These are phyloP conservation scores for Chorisops tibialis DNA, from an alignment of 2,888 invertebrate genomes.

Conservation along the genomic window DNA sequence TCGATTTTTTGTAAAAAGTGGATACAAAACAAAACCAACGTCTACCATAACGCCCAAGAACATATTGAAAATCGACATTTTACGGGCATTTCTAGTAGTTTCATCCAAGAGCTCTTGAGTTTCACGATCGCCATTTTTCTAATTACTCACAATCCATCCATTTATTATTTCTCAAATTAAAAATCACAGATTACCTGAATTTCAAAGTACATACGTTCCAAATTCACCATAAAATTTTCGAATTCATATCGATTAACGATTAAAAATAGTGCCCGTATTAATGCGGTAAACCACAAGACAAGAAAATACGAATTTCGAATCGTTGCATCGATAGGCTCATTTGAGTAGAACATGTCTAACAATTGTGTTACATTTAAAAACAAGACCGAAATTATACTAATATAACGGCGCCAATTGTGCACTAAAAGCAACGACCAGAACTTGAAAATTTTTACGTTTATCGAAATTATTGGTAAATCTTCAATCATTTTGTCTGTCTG, in stretches of 20 bases:
- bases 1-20: conserved; percentile 42
- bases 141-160: not conserved
- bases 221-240: conserved; percentile 38
- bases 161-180: not conserved
- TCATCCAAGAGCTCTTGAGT: conserved; percentile 1
- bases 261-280: conserved; percentile 20
- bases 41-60: conserved; percentile 46
- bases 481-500: conserved; percentile 29
- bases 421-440: conserved; percentile 39
- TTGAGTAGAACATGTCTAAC: conserved; percentile 42
- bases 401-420: conserved; percentile 41
- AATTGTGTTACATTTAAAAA: conserved; percentile 44
- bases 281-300: conserved; percentile 36
- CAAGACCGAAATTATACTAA: conserved; percentile 39
- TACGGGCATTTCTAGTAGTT: conserved; percentile 14
- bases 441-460: conserved; percentile 24
- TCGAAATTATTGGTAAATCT: conserved; percentile 22
- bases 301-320: conserved; percentile 39
- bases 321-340: conserved; percentile 42
- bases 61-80: conserved; percentile 38
- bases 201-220: conserved; percentile 39
- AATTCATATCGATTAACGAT: conserved; percentile 34
- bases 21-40: conserved; percentile 46
- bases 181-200: conserved; percentile 35
- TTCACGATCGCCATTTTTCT: conserved; percentile 8